Evolutionary conservation across 30 jellyfish, hydroid and myxozoan species (phyloP), one percentile per base, ranked within the genome.

Genomic region (Catostylus mosaicus): DNA sequence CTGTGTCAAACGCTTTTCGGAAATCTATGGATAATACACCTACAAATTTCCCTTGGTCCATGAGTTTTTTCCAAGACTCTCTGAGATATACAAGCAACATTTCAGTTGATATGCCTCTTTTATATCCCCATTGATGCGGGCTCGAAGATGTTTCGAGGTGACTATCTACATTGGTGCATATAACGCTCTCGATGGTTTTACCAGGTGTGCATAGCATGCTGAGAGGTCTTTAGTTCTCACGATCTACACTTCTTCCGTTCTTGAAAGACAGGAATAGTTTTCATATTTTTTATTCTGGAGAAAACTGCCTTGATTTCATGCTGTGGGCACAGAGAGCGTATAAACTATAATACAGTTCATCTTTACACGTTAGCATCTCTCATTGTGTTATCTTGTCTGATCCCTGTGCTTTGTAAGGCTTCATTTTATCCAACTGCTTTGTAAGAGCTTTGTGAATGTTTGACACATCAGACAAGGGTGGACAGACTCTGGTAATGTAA

Each of bases 101-200:
- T 60, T 80, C 90, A 37, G 84, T 80, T 10, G 84, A 78, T 57
- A 22, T 40, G 43, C 37, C 82, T 77, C 1, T 35, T 30, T 45
- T 50, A 77, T 27, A 77, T 30, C 88, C 88, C 88, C 83, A 77
- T 37, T 77, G 88, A 72, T 77, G 88, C 30, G 71, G 71, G 7
- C 23, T 57, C 30, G 71, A 30, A 57, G 30, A 57, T 7, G 71
- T 57, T 57, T 57, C 30, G 30, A n/a, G n/a, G n/a, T n/a, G n/a
- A n/a, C n/a, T n/a, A n/a, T n/a, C n/a, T n/a, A n/a, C n/a, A n/a
- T n/a, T n/a, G n/a, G n/a, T n/a, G n/a, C n/a, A n/a, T n/a, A n/a
- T n/a, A n/a, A n/a, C n/a, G n/a, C n/a, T n/a, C n/a, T n/a, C n/a
- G n/a, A n/a, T n/a, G n/a, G n/a, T n/a, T n/a, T n/a, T n/a, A n/a